These are phyloP conservation scores for Drosophila paulistorum DNA, from an alignment of 1,140 invertebrate genomes.

Conservation along the genomic window DNA sequence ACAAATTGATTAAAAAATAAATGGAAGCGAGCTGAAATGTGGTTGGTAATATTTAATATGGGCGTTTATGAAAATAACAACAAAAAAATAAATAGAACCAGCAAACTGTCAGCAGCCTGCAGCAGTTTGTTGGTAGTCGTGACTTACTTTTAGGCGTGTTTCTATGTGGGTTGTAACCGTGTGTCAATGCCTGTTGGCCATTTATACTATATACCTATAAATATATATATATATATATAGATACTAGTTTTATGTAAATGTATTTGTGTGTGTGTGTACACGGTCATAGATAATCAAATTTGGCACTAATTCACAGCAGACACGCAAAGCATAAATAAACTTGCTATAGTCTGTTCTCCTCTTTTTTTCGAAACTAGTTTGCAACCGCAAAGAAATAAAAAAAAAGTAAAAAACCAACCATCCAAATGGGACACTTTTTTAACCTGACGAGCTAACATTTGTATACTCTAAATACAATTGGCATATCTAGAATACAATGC, in stretches of 20 bases:
- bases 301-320: conserved; percentile 80
- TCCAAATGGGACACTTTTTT: conserved; percentile 30
- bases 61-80: conserved; percentile 42
- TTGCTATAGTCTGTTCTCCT: conserved; percentile 63
- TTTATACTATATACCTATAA: not conserved
- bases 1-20: conserved; percentile 63
- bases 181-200: conserved; percentile 10
- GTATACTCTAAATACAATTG: conserved; percentile 32
- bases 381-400: conserved; percentile 53
- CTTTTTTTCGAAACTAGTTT: conserved; percentile 44
- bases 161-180: conserved; percentile 34
- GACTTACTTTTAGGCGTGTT: conserved; percentile 71
- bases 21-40: conserved; percentile 25
- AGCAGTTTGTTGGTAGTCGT: conserved; percentile 35
- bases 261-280: conserved; percentile 43
- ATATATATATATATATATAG: conserved; percentile 17
- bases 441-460: conserved; percentile 7
- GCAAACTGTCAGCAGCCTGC: conserved; percentile 30
- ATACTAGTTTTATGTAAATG: conserved; percentile 11
- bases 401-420: conserved; percentile 24
- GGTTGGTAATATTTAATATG: conserved; percentile 46
- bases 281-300: conserved; percentile 79
- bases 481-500: not conserved
- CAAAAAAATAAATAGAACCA: conserved; percentile 22
- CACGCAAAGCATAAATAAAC: conserved; percentile 81